Evolutionary conservation across 2,113 vertebrate species (phyloP), one percentile per base, ranked within the genome.

Genomic region (Xerus inauris): DNA sequence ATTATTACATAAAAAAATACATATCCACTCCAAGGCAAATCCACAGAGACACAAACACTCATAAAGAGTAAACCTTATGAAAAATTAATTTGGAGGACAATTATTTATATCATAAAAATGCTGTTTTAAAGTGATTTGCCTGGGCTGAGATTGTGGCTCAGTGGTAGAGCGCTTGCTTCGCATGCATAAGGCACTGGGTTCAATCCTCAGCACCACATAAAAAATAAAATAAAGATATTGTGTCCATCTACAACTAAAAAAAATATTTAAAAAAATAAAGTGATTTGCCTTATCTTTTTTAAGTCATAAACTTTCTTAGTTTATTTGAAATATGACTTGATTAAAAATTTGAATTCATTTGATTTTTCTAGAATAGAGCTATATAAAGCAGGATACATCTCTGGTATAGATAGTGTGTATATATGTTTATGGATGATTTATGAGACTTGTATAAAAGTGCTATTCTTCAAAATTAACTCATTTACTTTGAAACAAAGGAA

Each of bases 121-220:
- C 30, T 65, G 38, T 84, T 96, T 95, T n/a, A 97, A 94, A 88
- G 51, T 91, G 84, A 86, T 62, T 85, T 87, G 1, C 38, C 54
- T 84, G n/a, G n/a, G n/a, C n/a, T n/a, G n/a, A n/a, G n/a, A n/a
- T n/a, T n/a, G n/a, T n/a, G n/a, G n/a, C n/a, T n/a, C n/a, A n/a
- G n/a, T n/a, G n/a, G n/a, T n/a, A n/a, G n/a, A n/a, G n/a, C n/a
- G n/a, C n/a, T n/a, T n/a, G n/a, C n/a, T n/a, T n/a, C n/a, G n/a
- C n/a, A n/a, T n/a, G n/a, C n/a, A n/a, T n/a, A n/a, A n/a, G n/a
- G n/a, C n/a, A n/a, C n/a, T n/a, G n/a, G n/a, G n/a, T n/a, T n/a
- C n/a, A n/a, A n/a, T n/a, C n/a, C n/a, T n/a, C n/a, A n/a, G n/a
- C n/a, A n/a, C n/a, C n/a, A n/a, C n/a, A n/a, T n/a, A n/a, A n/a